phyloP scores from a whole-genome alignment of 2,113 vertebrate genomes.

The Bathybates hornii region DNA sequence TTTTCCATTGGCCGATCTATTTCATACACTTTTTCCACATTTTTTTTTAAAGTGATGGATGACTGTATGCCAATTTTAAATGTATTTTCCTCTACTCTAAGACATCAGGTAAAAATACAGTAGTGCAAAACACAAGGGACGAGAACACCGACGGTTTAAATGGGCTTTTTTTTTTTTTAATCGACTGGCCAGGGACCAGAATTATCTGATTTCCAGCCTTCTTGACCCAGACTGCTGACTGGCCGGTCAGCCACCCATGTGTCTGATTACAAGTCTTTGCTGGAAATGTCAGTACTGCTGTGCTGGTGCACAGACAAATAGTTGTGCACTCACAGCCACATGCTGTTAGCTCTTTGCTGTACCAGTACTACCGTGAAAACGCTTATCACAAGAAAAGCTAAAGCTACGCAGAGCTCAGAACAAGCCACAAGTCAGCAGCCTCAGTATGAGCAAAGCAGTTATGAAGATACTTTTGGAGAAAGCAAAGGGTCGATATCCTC shows the following conservation, averaged over 20 bases:
- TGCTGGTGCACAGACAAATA: neutral
- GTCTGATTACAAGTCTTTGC: neutral
- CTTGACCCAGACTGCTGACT: neutral
- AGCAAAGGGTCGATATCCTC: neutral
- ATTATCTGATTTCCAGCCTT: neutral
- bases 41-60: neutral
- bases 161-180: neutral
- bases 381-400: neutral
- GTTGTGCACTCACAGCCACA: neutral
- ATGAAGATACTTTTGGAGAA: neutral
- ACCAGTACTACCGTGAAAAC: neutral
- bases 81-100: neutral
- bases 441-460: neutral
- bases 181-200: neutral
- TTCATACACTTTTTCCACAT: neutral
- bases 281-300: neutral
- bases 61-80: neutral
- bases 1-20: neutral
- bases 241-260: neutral
- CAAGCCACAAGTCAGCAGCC: neutral
- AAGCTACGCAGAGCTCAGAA: neutral
- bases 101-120: neutral
- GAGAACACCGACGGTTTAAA: neutral
- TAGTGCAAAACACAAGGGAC: neutral
- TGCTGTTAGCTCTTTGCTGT: neutral